Conservation (phyloP, 2,797 vertebrate genomes). For the Ara ararauna region DNA sequence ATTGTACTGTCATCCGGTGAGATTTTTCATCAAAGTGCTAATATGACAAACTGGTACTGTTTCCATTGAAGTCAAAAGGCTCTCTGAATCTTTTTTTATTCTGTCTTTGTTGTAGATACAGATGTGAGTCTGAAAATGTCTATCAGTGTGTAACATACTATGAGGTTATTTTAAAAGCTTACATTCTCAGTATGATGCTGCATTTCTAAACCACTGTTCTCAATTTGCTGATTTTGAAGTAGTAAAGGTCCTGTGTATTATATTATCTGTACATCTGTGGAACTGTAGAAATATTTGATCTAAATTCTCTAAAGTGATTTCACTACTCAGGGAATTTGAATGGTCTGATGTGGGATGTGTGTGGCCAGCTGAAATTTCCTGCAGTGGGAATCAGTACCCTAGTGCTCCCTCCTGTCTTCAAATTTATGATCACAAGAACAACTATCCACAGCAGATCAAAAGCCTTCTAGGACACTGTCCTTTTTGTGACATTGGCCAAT, state of each 20-base stretch:
- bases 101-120: background rate
- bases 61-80: background rate
- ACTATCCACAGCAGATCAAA: background rate
- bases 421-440: background rate
- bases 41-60: background rate
- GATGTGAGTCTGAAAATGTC: background rate
- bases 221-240: background rate
- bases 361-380: background rate
- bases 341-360: background rate
- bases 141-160: fast-evolving
- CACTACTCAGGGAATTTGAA: background rate
- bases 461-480: background rate
- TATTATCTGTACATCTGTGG: background rate
- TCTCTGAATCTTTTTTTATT: background rate
- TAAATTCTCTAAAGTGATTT: background rate
- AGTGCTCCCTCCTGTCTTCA: background rate
- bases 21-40: background rate
- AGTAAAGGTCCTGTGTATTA: background rate
- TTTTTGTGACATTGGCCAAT: background rate
- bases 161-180: background rate
- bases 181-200: background rate
- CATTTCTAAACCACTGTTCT: background rate
- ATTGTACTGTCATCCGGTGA: background rate
- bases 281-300: background rate
- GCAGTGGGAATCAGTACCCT: background rate